Evolutionary conservation across 2,113 vertebrate species (phyloP).

Genomic region (Narcine bancroftii): DNA sequence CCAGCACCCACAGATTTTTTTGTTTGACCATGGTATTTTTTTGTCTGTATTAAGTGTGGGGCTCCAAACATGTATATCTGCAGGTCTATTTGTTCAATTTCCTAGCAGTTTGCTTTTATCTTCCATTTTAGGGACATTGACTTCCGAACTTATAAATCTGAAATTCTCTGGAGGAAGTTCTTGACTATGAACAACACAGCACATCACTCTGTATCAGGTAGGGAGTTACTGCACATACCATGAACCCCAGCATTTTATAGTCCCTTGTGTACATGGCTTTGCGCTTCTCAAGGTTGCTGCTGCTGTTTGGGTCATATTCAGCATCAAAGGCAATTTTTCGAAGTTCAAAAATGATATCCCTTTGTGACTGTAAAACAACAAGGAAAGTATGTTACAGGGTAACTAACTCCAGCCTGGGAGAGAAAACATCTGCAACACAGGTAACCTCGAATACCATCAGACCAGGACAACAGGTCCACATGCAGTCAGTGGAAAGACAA

Average conservation of each 20-base stretch:
- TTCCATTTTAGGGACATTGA: not conserved
- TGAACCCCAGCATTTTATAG: conserved; percentile 97
- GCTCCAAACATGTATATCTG: not conserved
- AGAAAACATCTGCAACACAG: not conserved
- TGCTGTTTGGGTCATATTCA: conserved; percentile 70
- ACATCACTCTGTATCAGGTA: not conserved
- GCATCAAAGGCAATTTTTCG: conserved; percentile 91
- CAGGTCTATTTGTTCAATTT: not conserved
- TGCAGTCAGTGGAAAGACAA: not conserved
- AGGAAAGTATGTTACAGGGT: not conserved
- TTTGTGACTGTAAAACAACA: conserved; percentile 65
- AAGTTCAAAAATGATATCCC: conserved; percentile 91
- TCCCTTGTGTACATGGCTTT: conserved; percentile 95
- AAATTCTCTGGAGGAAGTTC: not conserved
- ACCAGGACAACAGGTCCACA: not conserved
- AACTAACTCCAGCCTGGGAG: not conserved
- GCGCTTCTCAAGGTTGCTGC: conserved; percentile 79
- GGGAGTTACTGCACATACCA: conserved; percentile 57
- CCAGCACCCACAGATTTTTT: no score
- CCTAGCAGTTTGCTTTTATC: not conserved
- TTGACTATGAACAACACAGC: not conserved
- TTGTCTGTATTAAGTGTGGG: not conserved
- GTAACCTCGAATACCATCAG: not conserved
- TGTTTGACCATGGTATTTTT: not conserved
- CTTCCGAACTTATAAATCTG: not conserved